phyloP scores from a whole-genome alignment of 1,140 invertebrate genomes.

The Trachymyrmex septentrionalis region DNA sequence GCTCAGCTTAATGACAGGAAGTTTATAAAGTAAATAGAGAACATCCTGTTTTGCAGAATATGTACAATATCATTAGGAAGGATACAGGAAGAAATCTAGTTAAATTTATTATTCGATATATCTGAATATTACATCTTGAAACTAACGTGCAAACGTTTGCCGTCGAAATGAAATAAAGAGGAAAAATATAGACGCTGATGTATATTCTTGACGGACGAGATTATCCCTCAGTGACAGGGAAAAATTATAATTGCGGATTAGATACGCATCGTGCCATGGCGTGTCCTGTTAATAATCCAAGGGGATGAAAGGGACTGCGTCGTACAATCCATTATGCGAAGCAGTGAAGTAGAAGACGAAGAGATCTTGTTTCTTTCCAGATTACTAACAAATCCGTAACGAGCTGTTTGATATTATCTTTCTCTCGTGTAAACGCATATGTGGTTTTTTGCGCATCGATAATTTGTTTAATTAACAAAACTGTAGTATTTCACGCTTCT shows the following conservation, averaged over 20 bases:
- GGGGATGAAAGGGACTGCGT: neutral
- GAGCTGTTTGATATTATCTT: neutral
- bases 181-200: neutral
- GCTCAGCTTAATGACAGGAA: conserved; percentile 46
- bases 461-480: conserved; percentile 14
- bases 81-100: neutral
- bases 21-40: conserved; percentile 50
- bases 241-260: conserved; percentile 20
- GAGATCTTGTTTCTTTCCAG: neutral
- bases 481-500: neutral
- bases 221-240: neutral
- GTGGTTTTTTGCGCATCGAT: conserved; percentile 1
- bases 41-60: neutral
- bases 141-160: neutral
- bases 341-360: neutral
- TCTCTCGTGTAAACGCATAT: neutral
- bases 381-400: conserved; percentile 26
- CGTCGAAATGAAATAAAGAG: neutral
- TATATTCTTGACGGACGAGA: conserved; percentile 4
- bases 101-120: conserved; percentile 26
- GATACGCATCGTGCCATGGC: neutral
- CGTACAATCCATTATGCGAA: neutral
- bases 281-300: conserved; percentile 19
- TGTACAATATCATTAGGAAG: neutral
- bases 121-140: neutral